Evolutionary conservation across 2,797 vertebrate genomes (phyloP), one percentile per base, ranked within the genome.

Genomic region (Enteromius thamalakanensis): DNA sequence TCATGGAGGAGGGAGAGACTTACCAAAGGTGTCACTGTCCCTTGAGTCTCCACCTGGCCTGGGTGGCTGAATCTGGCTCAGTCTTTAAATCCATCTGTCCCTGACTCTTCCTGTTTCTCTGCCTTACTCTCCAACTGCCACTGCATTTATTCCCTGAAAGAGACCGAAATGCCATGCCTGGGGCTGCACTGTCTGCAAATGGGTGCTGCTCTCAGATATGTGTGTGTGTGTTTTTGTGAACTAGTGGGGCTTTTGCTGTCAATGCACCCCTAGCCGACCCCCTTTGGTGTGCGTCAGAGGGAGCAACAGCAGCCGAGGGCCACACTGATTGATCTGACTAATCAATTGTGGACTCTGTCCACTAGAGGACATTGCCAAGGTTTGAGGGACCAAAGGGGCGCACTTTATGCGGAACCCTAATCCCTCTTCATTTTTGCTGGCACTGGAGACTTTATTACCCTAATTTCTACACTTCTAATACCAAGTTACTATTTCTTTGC

Each of bases 181-280:
- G 42, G 81, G 80, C 78, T 82, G 74, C 72, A 23, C 86, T 81
- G 83, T 72, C 21, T 91, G 86, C 70, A 87, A 88, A 88, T 84
- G 81, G 83, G 88, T 84, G 85, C 79, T 32, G 40, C 26, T 89
- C 85, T 71, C 67, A 81, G 87, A 42, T 80, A 10, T 58, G 19
- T 58, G 37, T 53, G 53, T 42, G 40, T 45, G 42, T 45, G 45
- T 47, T 29, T n/a, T 29, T 5, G 77, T 15, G n/a, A 29, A 26
- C 90, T 91, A 88, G 85, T 64, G 64, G 77, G 75, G 86, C 75
- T 90, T 92, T 91, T 87, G 91, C 85, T 88, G 90, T 92, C 87
- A 10, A 77, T 76, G 87, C 74, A 83, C 89, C 90, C 91, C 86
- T 90, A 90, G 90, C 90, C 90, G 91, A 92, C 92, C 91, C 88